A percentile compares a stretch with the other conserved stretches of the same genome.
phyloP scores from a whole-genome alignment of 2,888 invertebrate species.

The Eupithecia inturbata region DNA sequence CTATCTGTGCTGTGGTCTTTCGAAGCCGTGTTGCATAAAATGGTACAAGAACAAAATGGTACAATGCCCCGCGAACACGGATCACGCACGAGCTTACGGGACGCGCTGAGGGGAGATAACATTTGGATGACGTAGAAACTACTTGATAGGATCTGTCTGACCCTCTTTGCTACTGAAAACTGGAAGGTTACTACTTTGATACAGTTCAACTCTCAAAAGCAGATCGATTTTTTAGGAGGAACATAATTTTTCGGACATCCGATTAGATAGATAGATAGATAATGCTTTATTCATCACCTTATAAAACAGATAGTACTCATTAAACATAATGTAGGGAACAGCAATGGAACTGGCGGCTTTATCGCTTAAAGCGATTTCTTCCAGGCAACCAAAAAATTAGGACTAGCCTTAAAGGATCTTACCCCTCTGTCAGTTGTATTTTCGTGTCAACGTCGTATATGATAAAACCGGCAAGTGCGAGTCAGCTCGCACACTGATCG shows the following conservation, averaged over 20 bases:
- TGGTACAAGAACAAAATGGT: constrained; percentile 20
- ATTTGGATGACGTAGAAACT: constrained; percentile 31
- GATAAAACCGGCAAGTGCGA: no score
- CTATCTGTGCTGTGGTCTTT: neutral
- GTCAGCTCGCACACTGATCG: no score
- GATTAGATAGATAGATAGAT: no score
- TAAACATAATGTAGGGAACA: no score
- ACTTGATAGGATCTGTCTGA: constrained; percentile 27
- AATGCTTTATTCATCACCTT: no score
- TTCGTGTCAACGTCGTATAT: no score
- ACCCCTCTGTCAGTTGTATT: no score
- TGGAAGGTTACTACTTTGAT: constrained; percentile 4
- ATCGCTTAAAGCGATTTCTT: no score
- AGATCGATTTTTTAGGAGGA: neutral
- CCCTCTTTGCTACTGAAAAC: constrained; percentile 21
- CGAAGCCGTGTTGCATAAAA: neutral
- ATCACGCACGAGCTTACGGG: constrained; percentile 25
- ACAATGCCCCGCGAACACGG: constrained; percentile 34
- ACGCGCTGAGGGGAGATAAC: constrained; percentile 23
- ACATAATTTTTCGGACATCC: neutral
- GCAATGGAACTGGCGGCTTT: no score
- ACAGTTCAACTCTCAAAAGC: neutral
- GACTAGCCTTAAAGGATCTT: no score
- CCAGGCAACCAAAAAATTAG: no score
- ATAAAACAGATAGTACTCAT: no score